Evolutionary conservation across 1,140 invertebrate genomes (phyloP).

Genomic region (Zaprionus vittiger): DNA sequence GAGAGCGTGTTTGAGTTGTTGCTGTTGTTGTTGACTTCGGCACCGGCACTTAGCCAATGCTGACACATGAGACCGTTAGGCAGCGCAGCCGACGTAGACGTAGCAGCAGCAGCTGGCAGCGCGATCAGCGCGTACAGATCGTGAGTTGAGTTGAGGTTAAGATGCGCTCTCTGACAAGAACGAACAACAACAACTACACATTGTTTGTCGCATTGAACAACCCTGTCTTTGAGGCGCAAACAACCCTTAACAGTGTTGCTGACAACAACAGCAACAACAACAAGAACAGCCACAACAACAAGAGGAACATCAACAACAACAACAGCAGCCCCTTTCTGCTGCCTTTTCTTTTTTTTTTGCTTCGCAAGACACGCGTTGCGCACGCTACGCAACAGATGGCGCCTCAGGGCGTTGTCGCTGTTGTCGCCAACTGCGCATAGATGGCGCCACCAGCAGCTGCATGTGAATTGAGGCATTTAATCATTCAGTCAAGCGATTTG

Average conservation of each 20-base stretch:
- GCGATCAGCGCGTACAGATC: neutral
- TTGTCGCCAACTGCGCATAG: slow-evolving; percentile 17
- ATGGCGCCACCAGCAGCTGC: slow-evolving; percentile 41
- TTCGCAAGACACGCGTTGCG: slow-evolving; percentile 41
- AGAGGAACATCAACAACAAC: neutral
- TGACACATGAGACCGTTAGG: neutral
- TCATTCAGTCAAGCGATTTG: neutral
- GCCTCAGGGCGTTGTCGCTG: slow-evolving; percentile 13
- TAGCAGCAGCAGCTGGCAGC: neutral
- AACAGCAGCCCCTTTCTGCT: neutral
- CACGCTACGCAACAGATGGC: slow-evolving; percentile 57
- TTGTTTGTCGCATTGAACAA: too few species aligned
- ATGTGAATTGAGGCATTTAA: slow-evolving; percentile 1
- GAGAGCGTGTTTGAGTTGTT: neutral
- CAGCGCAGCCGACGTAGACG: slow-evolving; percentile 10
- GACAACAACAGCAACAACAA: neutral
- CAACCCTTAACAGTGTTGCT: too few species aligned
- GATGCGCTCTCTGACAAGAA: too few species aligned
- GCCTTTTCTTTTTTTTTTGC: neutral
- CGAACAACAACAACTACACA: neutral
- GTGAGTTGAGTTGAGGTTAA: neutral
- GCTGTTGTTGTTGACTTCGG: neutral
- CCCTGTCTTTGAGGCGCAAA: too few species aligned
- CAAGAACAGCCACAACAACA: neutral
- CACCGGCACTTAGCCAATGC: neutral